These are phyloP conservation scores for Dendrolimus punctatus DNA, from an alignment of 1,140 invertebrate genomes.

Conservation along the genomic window DNA sequence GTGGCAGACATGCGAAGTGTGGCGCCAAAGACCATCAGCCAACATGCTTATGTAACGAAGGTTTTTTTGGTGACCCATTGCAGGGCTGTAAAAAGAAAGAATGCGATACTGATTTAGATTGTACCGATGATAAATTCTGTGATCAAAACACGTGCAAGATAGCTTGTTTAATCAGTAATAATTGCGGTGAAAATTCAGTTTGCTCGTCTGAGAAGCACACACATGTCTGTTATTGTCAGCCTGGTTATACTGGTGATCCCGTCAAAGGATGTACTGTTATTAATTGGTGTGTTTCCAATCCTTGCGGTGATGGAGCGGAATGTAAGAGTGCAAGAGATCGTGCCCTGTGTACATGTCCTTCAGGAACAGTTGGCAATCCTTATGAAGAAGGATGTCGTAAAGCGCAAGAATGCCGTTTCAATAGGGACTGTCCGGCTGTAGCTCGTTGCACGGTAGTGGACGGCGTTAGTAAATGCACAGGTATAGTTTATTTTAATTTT, in stretches of 20 bases:
- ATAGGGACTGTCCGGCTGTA: conserved; percentile 84
- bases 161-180: conserved; percentile 84
- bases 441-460: conserved; percentile 82
- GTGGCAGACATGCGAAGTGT: conserved; percentile 88
- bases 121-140: conserved; percentile 87
- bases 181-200: conserved; percentile 87
- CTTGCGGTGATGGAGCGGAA: conserved; percentile 86
- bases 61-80: conserved; percentile 85
- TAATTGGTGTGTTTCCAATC: conserved; percentile 84
- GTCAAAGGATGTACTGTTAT: conserved; percentile 79
- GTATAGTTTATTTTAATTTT: conserved; percentile 36
- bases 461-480: conserved; percentile 82
- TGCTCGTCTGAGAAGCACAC: conserved; percentile 86
- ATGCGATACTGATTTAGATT: conserved; percentile 81
- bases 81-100: conserved; percentile 85
- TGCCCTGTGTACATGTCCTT: conserved; percentile 85
- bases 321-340: conserved; percentile 88
- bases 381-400: conserved; percentile 84
- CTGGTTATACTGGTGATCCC: conserved; percentile 88
- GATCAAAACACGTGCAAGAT: conserved; percentile 86
- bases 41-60: conserved; percentile 82
- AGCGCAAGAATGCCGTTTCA: conserved; percentile 82
- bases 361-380: conserved; percentile 85
- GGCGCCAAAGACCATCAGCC: conserved; percentile 78
- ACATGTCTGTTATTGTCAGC: conserved; percentile 86